These are phyloP conservation scores for Drosophila niveifrons DNA, from an alignment of 2,888 invertebrate genomes.

Conservation along the genomic window DNA sequence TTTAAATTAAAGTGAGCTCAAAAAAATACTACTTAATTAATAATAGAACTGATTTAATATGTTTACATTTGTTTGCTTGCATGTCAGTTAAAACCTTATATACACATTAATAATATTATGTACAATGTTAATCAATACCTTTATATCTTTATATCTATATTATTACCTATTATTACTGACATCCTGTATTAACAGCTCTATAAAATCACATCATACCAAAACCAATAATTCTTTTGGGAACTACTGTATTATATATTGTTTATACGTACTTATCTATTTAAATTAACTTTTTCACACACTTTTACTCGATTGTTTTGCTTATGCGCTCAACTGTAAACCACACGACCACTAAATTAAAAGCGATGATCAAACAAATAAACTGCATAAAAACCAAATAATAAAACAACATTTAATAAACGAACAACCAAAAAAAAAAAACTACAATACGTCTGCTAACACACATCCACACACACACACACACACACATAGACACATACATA, in stretches of 20 bases:
- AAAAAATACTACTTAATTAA: neutral
- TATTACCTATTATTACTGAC: slow-evolving; percentile 15
- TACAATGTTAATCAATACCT: slow-evolving; percentile 3
- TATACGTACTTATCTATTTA: slow-evolving; percentile 33
- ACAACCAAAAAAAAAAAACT: slow-evolving; percentile 27
- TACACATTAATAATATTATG: slow-evolving; percentile 1
- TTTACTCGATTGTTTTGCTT: slow-evolving; percentile 48
- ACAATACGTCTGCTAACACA: slow-evolving; percentile 15
- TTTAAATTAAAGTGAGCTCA: neutral
- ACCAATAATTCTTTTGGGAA: slow-evolving; percentile 5
- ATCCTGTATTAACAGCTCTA: neutral
- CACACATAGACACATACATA: neutral
- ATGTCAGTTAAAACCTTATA: neutral
- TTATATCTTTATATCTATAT: slow-evolving; percentile 5
- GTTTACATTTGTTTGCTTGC: neutral
- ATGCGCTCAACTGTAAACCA: slow-evolving; percentile 52
- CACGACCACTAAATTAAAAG: slow-evolving; percentile 55
- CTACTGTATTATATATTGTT: slow-evolving; percentile 27
- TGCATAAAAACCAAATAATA: slow-evolving; percentile 42
- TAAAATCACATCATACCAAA: neutral
- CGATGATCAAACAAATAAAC: slow-evolving; percentile 54
- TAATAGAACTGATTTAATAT: too few species aligned
- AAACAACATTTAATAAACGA: slow-evolving; percentile 41
- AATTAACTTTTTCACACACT: slow-evolving; percentile 44
- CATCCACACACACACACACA: slow-evolving; percentile 1